These are phyloP conservation scores for Calidris pygmaea DNA, from an alignment of 2,113 vertebrate genomes.

Conservation along the genomic window DNA sequence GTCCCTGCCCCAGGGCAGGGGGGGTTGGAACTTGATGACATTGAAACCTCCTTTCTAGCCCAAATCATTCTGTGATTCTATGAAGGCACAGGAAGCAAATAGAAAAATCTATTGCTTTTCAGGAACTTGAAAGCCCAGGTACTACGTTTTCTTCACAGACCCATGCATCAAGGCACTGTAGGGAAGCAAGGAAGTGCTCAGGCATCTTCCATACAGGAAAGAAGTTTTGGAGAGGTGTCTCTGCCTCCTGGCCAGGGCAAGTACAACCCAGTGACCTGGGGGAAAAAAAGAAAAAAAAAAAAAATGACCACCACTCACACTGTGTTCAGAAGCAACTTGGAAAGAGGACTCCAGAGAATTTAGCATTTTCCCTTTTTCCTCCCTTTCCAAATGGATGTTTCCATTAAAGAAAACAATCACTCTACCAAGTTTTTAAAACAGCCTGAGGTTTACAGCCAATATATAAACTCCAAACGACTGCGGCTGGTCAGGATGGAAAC, in stretches of 20 bases:
- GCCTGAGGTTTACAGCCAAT: neutral
- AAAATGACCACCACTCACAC: neutral
- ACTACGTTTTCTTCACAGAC: neutral
- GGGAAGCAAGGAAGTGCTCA: neutral
- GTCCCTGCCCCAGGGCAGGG: neutral
- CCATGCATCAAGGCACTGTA: neutral
- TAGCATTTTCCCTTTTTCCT: neutral
- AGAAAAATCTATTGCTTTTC: neutral
- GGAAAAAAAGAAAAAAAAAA: too few species aligned
- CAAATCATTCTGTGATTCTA: neutral
- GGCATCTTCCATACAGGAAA: neutral
- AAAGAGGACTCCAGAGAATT: neutral
- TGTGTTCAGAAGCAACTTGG: neutral
- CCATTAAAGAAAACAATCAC: neutral
- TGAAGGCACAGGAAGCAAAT: neutral
- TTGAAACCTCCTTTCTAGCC: neutral
- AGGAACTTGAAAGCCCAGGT: neutral
- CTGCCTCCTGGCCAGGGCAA: neutral
- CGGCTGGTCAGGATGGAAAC: neutral
- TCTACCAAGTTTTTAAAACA: neutral
- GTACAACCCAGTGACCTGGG: neutral
- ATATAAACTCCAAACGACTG: neutral
- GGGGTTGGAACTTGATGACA: neutral
- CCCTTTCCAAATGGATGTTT: neutral
- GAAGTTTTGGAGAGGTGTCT: neutral